Conservation (phyloP, 2,888 invertebrate genomes). For the Cosmia trapezina region DNA sequence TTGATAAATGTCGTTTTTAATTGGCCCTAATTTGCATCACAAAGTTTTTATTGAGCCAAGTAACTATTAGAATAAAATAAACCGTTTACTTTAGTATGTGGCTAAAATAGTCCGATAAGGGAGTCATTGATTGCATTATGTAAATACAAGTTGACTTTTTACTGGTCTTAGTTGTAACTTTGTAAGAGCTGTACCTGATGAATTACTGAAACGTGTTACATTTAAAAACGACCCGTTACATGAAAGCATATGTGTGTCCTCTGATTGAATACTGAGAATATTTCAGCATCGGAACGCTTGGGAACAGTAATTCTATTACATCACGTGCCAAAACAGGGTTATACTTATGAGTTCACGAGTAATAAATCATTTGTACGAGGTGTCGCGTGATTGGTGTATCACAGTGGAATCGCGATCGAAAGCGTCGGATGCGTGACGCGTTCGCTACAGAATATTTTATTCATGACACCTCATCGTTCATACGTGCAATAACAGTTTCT, state of each 20-base stretch:
- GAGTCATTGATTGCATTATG: slow-evolving; percentile 13
- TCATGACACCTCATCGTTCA: slow-evolving; percentile 87
- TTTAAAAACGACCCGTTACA: background rate
- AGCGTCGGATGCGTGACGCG: slow-evolving; percentile 78
- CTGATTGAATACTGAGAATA: background rate
- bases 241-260: background rate
- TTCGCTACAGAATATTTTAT: slow-evolving; percentile 83
- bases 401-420: slow-evolving; percentile 77
- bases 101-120: slow-evolving; percentile 6
- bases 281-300: slow-evolving; percentile 7
- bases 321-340: slow-evolving; percentile 24
- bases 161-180: background rate
- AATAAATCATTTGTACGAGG: slow-evolving; percentile 66
- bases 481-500: slow-evolving; percentile 87
- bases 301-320: slow-evolving; percentile 45
- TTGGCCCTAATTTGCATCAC: slow-evolving; percentile 26
- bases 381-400: slow-evolving; percentile 73
- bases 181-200: background rate
- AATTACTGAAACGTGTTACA: background rate
- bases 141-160: slow-evolving; percentile 1
- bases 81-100: slow-evolving; percentile 17
- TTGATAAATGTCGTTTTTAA: slow-evolving; percentile 14
- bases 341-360: slow-evolving; percentile 44
- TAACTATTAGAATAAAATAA: slow-evolving; percentile 9
- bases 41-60: slow-evolving; percentile 35